Base-by-base conservation (phyloP, 2,888 invertebrate species). In the Panzeria rudis region DNA sequence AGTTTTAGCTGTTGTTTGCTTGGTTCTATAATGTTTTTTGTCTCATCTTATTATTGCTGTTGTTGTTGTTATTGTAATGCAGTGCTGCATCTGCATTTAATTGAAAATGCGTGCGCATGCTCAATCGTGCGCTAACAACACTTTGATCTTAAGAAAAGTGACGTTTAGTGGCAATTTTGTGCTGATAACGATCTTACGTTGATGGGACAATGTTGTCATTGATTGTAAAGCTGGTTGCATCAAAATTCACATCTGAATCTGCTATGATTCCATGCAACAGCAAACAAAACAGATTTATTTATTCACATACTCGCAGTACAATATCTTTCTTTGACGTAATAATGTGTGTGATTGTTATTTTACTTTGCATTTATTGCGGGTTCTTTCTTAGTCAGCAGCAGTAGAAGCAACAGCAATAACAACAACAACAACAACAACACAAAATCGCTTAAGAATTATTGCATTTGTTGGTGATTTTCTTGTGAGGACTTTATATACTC, bases 111-210 rank as follows among this genome's bases (percentile, higher is more conserved):
- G 86, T 86, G 86, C 87, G 86, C 86, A 86, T 86, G 87, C 84
- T 84, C 82, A 89, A 90, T 89, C 89, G 89, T 90, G 90, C 91
- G 91, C 90, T 88, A 88, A 91, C 91, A 91, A 88, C 91, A 91
- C 91, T 91, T 91, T 91, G 91, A 91, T 91, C 91, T 91, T 91
- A 91, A 91, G 89, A 89, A 90, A 90, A 91, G 91, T 91, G 91
- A 91, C 91, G 91, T 90, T 91, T 91, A 90, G 91, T 91, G 90
- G 91, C 90, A 89, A 91, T 91, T 91, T 89, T 88, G 90, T 89
- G 89, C 88, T 89, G 91, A 91, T 91, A 90, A 91, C 89, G 90
- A 91, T 91, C 91, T 90, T 87, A 87, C 87, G 85, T 86, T 87
- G 90, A 89, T 91, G 90, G 91, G 91, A 91, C 90, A 91, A 90